Evolutionary conservation across 1,140 invertebrate species (phyloP).

Genomic region (Listronotus bonariensis): DNA sequence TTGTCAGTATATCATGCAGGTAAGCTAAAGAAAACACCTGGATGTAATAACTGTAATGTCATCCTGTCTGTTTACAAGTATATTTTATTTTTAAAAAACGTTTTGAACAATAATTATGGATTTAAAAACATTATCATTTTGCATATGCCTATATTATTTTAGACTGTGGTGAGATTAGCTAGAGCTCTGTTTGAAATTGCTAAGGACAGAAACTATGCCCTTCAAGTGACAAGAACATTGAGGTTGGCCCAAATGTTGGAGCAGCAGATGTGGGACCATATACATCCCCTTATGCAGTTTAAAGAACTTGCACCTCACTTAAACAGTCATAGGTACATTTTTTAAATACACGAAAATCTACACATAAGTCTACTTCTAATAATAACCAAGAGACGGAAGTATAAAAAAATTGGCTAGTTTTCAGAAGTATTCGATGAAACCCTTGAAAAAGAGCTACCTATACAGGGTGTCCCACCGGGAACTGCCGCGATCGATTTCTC

Average conservation of each 20-base stretch:
- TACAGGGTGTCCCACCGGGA: no score
- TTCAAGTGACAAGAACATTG: conserved; percentile 82
- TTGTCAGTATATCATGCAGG: conserved; percentile 89
- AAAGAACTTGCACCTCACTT: conserved; percentile 63
- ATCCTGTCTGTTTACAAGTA: no score
- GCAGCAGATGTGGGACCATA: conserved; percentile 84
- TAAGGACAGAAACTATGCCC: conserved; percentile 84
- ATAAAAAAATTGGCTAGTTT: no score
- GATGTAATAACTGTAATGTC: no score
- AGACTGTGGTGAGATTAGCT: conserved; percentile 90
- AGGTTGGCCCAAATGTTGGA: conserved; percentile 90
- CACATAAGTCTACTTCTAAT: neutral
- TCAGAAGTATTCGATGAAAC: no score
- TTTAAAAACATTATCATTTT: no score
- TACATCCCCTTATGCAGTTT: conserved; percentile 88
- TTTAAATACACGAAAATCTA: neutral
- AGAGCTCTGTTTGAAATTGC: conserved; percentile 95
- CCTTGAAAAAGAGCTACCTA: no score
- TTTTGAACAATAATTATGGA: no score
- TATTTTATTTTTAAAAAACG: no score
- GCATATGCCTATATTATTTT: conserved; percentile 18
- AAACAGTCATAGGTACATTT: conserved; percentile 58
- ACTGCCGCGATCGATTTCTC: no score
- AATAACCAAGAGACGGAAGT: no score
- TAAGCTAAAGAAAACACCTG: conserved; percentile 55